Percentiles rank a stretch among this genome's conserved stretches.
Evolutionary conservation across 2,797 vertebrate species (phyloP).

Genomic region (Rachycentron canadum): DNA sequence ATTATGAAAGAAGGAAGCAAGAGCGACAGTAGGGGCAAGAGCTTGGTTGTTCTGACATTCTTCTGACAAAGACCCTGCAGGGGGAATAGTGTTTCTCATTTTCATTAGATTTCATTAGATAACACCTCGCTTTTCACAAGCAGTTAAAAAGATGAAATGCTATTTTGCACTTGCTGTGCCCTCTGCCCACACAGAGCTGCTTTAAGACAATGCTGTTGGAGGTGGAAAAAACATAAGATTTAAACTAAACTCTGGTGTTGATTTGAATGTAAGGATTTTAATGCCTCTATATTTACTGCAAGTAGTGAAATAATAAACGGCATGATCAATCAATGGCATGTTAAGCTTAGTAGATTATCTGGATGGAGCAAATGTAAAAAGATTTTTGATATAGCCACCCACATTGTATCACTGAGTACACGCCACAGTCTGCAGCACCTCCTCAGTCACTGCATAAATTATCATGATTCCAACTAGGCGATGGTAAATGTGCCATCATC

Average conservation of each 20-base stretch:
- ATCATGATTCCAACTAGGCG: slow-evolving; percentile 22
- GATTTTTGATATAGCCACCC: slow-evolving; percentile 34
- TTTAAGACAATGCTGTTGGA: slow-evolving; percentile 40
- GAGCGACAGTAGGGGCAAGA: slow-evolving; percentile 62
- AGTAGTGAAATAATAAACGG: slow-evolving; percentile 12
- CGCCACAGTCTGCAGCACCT: slow-evolving; percentile 59
- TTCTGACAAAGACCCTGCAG: slow-evolving; percentile 70
- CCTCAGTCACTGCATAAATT: slow-evolving; percentile 66
- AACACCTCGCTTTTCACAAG: slow-evolving; percentile 69
- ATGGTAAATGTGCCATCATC: background rate
- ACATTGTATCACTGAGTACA: slow-evolving; percentile 46
- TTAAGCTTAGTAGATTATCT: slow-evolving; percentile 19
- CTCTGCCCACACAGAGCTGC: slow-evolving; percentile 58
- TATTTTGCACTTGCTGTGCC: slow-evolving; percentile 68
- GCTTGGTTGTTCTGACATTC: slow-evolving; percentile 78
- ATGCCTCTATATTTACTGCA: slow-evolving; percentile 9
- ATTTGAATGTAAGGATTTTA: slow-evolving; percentile 28
- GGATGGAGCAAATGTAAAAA: slow-evolving; percentile 24
- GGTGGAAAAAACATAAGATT: slow-evolving; percentile 1
- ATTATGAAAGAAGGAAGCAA: slow-evolving; percentile 79
- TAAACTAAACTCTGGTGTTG: slow-evolving; percentile 1
- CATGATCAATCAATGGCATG: slow-evolving; percentile 1
- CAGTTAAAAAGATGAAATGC: slow-evolving; percentile 73
- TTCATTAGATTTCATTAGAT: slow-evolving; percentile 82
- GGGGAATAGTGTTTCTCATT: slow-evolving; percentile 77